phyloP scores from a whole-genome alignment of 2,888 invertebrate genomes.

The Tryphoninae sp. region DNA sequence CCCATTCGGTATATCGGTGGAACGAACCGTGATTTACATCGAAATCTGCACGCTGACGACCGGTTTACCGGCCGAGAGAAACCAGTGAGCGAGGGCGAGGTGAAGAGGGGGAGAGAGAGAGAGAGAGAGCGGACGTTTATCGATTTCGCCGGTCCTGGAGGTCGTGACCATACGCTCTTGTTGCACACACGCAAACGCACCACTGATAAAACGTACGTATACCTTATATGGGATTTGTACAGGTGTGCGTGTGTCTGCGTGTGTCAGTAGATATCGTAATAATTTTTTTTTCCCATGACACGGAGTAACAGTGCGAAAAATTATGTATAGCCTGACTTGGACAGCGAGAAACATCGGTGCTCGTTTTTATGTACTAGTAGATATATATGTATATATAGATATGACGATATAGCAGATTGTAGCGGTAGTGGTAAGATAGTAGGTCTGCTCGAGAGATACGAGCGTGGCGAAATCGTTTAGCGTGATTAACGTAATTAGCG shows the following conservation, averaged over 20 bases:
- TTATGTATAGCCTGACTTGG: background rate
- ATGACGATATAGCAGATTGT: background rate
- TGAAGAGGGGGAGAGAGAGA: constrained; percentile 22
- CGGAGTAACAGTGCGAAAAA: background rate
- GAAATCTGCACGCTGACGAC: constrained; percentile 68
- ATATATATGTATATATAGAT: background rate
- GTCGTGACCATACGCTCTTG: constrained; percentile 54
- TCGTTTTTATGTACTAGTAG: background rate
- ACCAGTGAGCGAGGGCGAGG: constrained; percentile 29
- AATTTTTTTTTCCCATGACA: background rate
- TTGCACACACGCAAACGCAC: constrained; percentile 37
- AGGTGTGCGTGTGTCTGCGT: background rate
- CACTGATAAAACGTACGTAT: constrained; percentile 17
- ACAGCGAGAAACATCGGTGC: background rate
- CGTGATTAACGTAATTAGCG: constrained; percentile 60
- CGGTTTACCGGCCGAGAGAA: constrained; percentile 58
- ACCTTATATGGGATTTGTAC: background rate
- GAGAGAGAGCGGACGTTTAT: constrained; percentile 54
- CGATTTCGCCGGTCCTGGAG: constrained; percentile 62
- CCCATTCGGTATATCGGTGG: constrained; percentile 66
- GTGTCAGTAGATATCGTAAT: background rate
- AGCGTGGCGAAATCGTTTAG: constrained; percentile 64
- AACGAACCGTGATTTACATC: constrained; percentile 73
- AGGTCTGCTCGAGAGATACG: constrained; percentile 57
- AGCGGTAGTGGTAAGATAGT: constrained; percentile 17